Evolutionary conservation across 2,113 vertebrate species (phyloP), one percentile per base, ranked within the genome.

Genomic region (Oryzias woworae): DNA sequence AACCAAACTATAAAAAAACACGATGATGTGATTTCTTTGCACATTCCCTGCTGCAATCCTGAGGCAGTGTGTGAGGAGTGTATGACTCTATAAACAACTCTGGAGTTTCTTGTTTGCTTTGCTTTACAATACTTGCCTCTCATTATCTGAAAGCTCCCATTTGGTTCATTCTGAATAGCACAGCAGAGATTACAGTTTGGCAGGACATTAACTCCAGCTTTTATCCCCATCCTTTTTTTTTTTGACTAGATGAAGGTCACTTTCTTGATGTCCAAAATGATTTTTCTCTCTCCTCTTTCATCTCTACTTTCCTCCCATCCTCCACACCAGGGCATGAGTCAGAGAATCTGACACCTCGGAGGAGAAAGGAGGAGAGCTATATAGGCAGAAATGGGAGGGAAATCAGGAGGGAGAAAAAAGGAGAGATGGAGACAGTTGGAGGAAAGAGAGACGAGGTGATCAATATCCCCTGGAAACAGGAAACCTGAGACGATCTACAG

Each of bases 161-260:
- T 75, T 62, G 64, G n/a, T 62, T 89, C 81, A 83, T 64, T 66
- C 60, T 69, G 73, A 78, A 78, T 75, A 65, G 80, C 78, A 75
- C 73, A 69, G 68, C 53, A 69, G 75, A 86, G 82, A 85, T 85
- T 61, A 80, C 80, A 69, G 83, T 87, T 80, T 82, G 82, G 85
- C 82, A 83, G 82, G 79, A 81, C 76, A 88, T 87, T 89, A 86
- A 88, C 86, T 85, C 79, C 26, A 78, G 86, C 86, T 86, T 84
- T 88, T 83, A 87, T 86, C 70, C 84, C 81, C 84, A 82, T 69
- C 77, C 79, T 88, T 81, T 86, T 59, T 31, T 31, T 36, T 36
- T 36, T 36, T 10, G 36, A 69, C 70, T 66, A 69, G 82, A 87
- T 88, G 87, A 89, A 90, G 89, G 89, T 88, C 86, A 87, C 77